These are phyloP conservation scores for Phthorimaea operculella DNA, from an alignment of 1,140 invertebrate genomes.

Conservation along the genomic window DNA sequence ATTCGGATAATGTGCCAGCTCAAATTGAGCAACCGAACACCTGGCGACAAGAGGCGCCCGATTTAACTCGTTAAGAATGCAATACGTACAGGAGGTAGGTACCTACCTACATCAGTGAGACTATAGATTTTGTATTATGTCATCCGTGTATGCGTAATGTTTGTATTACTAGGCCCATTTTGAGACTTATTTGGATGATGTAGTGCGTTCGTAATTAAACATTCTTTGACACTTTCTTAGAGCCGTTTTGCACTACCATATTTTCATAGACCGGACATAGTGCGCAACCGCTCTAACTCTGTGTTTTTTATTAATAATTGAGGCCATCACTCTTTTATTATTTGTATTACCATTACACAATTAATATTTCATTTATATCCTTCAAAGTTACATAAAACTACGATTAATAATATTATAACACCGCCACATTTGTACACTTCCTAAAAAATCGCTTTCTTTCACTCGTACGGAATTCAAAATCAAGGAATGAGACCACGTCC, in stretches of 20 bases:
- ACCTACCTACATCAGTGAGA: too few relatives aligned
- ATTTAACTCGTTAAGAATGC: neutral
- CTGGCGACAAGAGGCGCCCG: neutral
- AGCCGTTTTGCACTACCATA: too few relatives aligned
- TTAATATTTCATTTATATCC: neutral
- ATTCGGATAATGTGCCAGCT: neutral
- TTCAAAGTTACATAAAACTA: slow-evolving; percentile 27
- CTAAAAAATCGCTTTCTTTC: slow-evolving; percentile 63
- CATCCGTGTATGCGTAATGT: too few relatives aligned
- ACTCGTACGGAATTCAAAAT: slow-evolving; percentile 59
- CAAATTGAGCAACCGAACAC: neutral
- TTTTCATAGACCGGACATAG: too few relatives aligned
- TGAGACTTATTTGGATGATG: too few relatives aligned
- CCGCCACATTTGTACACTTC: slow-evolving; percentile 44
- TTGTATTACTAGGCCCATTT: too few relatives aligned
- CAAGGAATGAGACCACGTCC: slow-evolving; percentile 47
- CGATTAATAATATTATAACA: slow-evolving; percentile 36
- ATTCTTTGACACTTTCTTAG: too few relatives aligned
- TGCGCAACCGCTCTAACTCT: too few relatives aligned
- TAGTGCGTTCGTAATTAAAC: too few relatives aligned
- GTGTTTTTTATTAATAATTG: too few relatives aligned
- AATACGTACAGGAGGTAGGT: neutral
- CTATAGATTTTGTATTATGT: too few relatives aligned
- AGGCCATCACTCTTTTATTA: neutral
- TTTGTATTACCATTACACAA: neutral